Evolutionary conservation across 2,888 invertebrate species (phyloP).

Genomic region (Cylloceria caligata): DNA sequence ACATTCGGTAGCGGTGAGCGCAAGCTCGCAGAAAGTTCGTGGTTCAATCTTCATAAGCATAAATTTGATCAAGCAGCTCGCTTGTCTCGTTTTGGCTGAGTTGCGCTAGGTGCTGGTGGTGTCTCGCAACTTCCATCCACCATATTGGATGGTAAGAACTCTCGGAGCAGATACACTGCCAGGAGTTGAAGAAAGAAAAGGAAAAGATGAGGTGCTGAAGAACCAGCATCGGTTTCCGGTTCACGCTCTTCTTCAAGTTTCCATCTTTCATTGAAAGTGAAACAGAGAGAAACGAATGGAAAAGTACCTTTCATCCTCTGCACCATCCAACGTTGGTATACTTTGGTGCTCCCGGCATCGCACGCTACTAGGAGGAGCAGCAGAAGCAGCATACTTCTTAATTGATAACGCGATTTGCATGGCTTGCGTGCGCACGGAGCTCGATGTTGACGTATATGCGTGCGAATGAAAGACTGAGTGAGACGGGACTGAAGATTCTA

Average conservation of each 20-base stretch:
- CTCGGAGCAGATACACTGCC: conserved; percentile 6
- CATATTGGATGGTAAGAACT: not conserved
- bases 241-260: conserved; percentile 37
- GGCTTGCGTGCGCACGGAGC: conserved; percentile 46
- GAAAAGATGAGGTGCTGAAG: conserved; percentile 22
- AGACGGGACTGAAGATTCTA: conserved; percentile 11
- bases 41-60: conserved; percentile 62
- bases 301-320: conserved; percentile 19
- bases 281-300: conserved; percentile 9
- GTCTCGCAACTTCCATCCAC: conserved; percentile 3
- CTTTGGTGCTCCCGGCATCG: conserved; percentile 6
- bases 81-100: conserved; percentile 30
- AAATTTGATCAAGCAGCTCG: conserved; percentile 50
- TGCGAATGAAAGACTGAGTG: conserved; percentile 18
- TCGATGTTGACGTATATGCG: conserved; percentile 44
- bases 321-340: conserved; percentile 17
- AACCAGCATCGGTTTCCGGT: conserved; percentile 22
- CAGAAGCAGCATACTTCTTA: conserved; percentile 55
- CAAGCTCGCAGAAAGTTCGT: conserved; percentile 38
- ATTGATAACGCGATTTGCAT: conserved; percentile 67
- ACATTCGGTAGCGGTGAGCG: not conserved
- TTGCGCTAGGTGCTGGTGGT: not conserved
- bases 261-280: conserved; percentile 18
- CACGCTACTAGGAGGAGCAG: not conserved
- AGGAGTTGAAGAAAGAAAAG: not conserved